These are phyloP conservation scores for Erinaceus europaeus DNA, from an alignment of 2,113 vertebrate species.

Conservation along the genomic window DNA sequence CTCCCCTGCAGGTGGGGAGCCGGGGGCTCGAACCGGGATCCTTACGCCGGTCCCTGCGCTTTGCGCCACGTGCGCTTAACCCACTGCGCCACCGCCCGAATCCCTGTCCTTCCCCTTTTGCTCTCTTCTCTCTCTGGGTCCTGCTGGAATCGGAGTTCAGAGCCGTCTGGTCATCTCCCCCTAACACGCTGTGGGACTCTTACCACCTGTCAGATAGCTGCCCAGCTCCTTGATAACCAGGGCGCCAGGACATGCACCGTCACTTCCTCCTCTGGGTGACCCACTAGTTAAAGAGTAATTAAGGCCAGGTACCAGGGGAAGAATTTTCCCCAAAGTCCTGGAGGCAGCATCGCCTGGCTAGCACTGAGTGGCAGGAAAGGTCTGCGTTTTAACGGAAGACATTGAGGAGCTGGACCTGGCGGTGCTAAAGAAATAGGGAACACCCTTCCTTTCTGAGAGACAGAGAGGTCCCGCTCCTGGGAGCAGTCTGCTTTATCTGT, in stretches of 20 bases:
- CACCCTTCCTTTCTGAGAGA: neutral
- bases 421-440: neutral
- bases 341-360: neutral
- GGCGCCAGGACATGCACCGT: neutral
- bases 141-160: too few relatives aligned
- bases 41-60: too few relatives aligned
- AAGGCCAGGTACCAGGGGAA: neutral
- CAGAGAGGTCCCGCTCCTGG: neutral
- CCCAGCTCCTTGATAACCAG: accelerated
- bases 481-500: slow-evolving; percentile 1
- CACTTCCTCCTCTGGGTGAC: neutral
- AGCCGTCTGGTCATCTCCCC: too few relatives aligned
- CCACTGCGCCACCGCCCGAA: too few relatives aligned
- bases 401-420: neutral
- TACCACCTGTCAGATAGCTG: neutral
- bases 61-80: too few relatives aligned
- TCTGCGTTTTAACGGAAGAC: too few relatives aligned
- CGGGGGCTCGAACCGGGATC: too few relatives aligned
- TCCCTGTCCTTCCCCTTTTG: too few relatives aligned
- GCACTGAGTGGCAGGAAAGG: too few relatives aligned
- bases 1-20: too few relatives aligned
- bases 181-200: neutral
- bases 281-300: neutral
- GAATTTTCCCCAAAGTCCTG: neutral
- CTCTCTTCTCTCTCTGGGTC: too few relatives aligned